A percentile compares a stretch with the other conserved stretches of the same genome.
Conservation (phyloP, 2,888 invertebrate species). For the Coenonympha arcania region DNA sequence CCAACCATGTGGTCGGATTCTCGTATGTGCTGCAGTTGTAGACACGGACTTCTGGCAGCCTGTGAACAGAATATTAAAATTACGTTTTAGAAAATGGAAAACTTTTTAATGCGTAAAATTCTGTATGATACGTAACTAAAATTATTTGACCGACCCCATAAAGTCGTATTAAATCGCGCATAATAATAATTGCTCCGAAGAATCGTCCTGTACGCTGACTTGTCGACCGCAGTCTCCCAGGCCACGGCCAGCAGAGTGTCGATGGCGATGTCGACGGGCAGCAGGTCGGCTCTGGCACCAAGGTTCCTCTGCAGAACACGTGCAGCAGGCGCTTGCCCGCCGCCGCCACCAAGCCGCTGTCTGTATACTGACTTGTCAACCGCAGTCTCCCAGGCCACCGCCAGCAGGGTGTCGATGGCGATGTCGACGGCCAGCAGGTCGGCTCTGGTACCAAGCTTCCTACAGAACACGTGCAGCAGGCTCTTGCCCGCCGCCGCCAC, state of each 20-base stretch:
- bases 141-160: too few species aligned
- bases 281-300: slow-evolving; percentile 77
- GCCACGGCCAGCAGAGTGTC: slow-evolving; percentile 81
- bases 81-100: too few species aligned
- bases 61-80: too few species aligned
- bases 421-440: slow-evolving; percentile 90
- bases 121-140: too few species aligned
- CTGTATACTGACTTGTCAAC: slow-evolving; percentile 51
- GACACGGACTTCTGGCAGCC: slow-evolving; percentile 49
- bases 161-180: too few species aligned
- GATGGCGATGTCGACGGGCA: slow-evolving; percentile 87
- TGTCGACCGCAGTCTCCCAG: slow-evolving; percentile 78
- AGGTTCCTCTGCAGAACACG: slow-evolving; percentile 75
- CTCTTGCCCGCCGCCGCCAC: slow-evolving; percentile 81
- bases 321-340: slow-evolving; percentile 83
- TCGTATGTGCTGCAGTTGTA: slow-evolving; percentile 85
- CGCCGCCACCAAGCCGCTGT: slow-evolving; percentile 78
- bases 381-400: slow-evolving; percentile 81
- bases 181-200: too few species aligned
- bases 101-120: too few species aligned
- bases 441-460: slow-evolving; percentile 68
- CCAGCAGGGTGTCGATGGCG: slow-evolving; percentile 82
- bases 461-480: slow-evolving; percentile 79
- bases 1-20: slow-evolving; percentile 81
- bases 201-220: slow-evolving; percentile 52